A percentile compares a stretch with the other conserved stretches of the same genome.
Conservation (phyloP, 2,797 vertebrate species). For the Micrastur ruficollis region DNA sequence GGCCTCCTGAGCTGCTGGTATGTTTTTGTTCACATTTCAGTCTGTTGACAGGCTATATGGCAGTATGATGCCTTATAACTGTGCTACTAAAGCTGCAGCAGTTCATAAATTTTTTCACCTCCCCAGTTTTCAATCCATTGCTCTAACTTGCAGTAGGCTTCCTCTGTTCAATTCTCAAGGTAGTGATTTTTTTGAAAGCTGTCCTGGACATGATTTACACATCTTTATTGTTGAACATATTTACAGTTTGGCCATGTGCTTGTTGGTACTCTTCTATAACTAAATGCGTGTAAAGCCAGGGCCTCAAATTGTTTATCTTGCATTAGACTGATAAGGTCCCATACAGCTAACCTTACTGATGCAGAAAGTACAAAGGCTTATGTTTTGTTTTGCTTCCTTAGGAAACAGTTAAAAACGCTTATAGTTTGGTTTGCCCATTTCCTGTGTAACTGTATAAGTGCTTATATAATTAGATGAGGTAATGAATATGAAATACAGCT, state of each 20-base stretch:
- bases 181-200: neutral
- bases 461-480: neutral
- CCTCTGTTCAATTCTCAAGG: neutral
- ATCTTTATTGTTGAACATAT: neutral
- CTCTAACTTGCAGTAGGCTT: neutral
- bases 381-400: neutral
- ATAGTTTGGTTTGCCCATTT: neutral
- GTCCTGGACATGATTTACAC: neutral
- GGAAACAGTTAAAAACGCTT: neutral
- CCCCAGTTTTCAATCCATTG: neutral
- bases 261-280: no score
- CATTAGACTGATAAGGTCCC: neutral
- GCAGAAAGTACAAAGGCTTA: neutral
- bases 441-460: neutral
- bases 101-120: neutral
- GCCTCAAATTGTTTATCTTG: neutral
- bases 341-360: neutral
- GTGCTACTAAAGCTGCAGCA: neutral
- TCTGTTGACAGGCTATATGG: neutral
- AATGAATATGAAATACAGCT: neutral
- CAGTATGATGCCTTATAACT: neutral
- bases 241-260: neutral
- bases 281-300: neutral
- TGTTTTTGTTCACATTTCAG: neutral
- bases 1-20: slow-evolving; percentile 93